phyloP scores from a whole-genome alignment of 2,888 invertebrate species.

The Drosophila eohydei region DNA sequence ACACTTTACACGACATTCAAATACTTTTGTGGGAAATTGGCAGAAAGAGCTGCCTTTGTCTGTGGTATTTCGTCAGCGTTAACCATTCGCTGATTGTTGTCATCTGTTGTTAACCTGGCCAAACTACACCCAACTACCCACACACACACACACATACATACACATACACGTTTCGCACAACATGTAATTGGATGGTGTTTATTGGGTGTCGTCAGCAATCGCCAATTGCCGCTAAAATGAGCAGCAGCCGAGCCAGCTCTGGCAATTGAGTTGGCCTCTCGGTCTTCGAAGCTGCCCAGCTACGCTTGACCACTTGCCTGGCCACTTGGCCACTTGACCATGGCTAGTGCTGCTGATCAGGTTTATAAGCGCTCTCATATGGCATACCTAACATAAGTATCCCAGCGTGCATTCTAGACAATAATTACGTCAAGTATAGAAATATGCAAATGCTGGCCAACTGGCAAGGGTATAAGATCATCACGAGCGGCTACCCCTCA shows the following conservation, averaged over 20 bases:
- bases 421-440: slow-evolving; percentile 14
- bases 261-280: slow-evolving; percentile 54
- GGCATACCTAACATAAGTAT: slow-evolving; percentile 3
- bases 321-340: slow-evolving; percentile 16
- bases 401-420: slow-evolving; percentile 17
- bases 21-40: slow-evolving; percentile 79
- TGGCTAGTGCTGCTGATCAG: background rate
- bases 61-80: slow-evolving; percentile 64
- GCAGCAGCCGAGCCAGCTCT: slow-evolving; percentile 29
- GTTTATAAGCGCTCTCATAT: slow-evolving; percentile 1
- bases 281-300: background rate
- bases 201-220: slow-evolving; percentile 78
- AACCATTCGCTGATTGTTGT: slow-evolving; percentile 58
- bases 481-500: background rate
- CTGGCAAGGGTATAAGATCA: background rate
- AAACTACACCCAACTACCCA: slow-evolving; percentile 34
- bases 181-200: slow-evolving; percentile 72
- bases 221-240: slow-evolving; percentile 64
- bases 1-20: slow-evolving; percentile 80
- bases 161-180: slow-evolving; percentile 15
- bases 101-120: slow-evolving; percentile 36
- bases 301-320: slow-evolving; percentile 5
- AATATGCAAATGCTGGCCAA: slow-evolving; percentile 4
- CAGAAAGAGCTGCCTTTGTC: slow-evolving; percentile 45
- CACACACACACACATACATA: slow-evolving; percentile 22